Conservation (phyloP, 2,888 invertebrate species). For the Caradrina clavipalpis region DNA sequence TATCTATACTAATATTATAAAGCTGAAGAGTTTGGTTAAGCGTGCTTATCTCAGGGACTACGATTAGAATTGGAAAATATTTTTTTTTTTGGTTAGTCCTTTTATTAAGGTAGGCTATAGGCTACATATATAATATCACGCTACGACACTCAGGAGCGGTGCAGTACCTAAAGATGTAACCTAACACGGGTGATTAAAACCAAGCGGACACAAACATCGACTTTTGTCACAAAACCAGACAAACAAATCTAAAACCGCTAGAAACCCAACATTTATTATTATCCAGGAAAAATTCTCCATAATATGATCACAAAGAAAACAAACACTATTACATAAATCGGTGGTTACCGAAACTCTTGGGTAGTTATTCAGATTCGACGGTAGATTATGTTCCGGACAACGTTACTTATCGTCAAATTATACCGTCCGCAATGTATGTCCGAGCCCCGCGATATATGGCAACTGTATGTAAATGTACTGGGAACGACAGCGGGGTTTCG, state of each 20-base stretch:
- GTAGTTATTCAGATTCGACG: conserved; percentile 70
- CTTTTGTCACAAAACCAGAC: conserved; percentile 15
- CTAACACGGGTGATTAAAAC: no score
- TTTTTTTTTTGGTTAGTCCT: no score
- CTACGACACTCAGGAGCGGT: no score
- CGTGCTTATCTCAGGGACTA: no score
- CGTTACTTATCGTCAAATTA: conserved; percentile 70
- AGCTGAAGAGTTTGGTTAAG: no score
- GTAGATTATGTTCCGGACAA: conserved; percentile 69
- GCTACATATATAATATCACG: no score
- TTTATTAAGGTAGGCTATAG: no score
- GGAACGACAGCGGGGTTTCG: conserved; percentile 58
- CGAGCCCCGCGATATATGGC: conserved; percentile 71
- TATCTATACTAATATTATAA: no score
- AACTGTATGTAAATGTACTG: conserved; percentile 76
- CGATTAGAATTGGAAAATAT: no score
- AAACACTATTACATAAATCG: conserved; percentile 62
- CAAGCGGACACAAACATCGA: no score
- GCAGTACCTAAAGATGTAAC: no score
- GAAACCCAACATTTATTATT: conserved; percentile 5
- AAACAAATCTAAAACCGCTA: conserved; percentile 33
- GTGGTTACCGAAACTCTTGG: conserved; percentile 63
- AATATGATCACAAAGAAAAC: conserved; percentile 62
- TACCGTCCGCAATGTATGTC: conserved; percentile 72
- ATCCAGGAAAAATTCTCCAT: conserved; percentile 33